A percentile compares a stretch with the other conserved stretches of the same genome.
Conservation (phyloP, 2,797 vertebrate species). For the Spea hammondii region DNA sequence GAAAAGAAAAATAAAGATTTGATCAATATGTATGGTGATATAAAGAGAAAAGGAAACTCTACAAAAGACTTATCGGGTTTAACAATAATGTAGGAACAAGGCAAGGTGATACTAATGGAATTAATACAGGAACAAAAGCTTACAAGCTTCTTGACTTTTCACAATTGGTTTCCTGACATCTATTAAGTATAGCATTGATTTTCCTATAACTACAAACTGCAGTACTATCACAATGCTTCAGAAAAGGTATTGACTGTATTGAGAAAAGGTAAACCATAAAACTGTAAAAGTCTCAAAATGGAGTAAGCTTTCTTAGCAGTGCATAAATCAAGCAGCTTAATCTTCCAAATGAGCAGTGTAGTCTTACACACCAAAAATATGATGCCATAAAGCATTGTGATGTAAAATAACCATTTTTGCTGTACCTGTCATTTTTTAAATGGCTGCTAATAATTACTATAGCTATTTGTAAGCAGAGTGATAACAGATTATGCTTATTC, state of each 20-base stretch:
- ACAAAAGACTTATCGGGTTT: constrained; percentile 55
- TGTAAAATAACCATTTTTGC: constrained; percentile 62
- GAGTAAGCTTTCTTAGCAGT: constrained; percentile 65
- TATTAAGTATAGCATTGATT: constrained; percentile 75
- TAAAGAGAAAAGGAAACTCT: constrained; percentile 41
- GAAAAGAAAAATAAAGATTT: too few relatives aligned
- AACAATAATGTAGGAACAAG: constrained; percentile 43
- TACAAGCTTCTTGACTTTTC: constrained; percentile 51
- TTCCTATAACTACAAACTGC: constrained; percentile 66
- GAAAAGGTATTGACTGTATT: constrained; percentile 70
- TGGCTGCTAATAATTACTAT: constrained; percentile 66
- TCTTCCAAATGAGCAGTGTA: constrained; percentile 64
- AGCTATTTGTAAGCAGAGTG: constrained; percentile 59
- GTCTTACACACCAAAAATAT: constrained; percentile 69
- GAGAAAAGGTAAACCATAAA: constrained; percentile 70
- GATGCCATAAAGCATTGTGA: constrained; percentile 65
- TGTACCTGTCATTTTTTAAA: constrained; percentile 60
- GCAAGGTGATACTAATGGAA: constrained; percentile 52
- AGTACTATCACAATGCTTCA: constrained; percentile 60
- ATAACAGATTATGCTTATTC: constrained; percentile 4
- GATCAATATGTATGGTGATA: not conserved
- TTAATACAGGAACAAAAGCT: constrained; percentile 50
- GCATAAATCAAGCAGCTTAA: constrained; percentile 70
- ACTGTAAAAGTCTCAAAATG: constrained; percentile 70
- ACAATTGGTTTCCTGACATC: constrained; percentile 62